Percentiles rank a stretch among this genome's conserved stretches.
Evolutionary conservation across 1,140 invertebrate species (phyloP).

Genomic region (Holotrichia oblita): DNA sequence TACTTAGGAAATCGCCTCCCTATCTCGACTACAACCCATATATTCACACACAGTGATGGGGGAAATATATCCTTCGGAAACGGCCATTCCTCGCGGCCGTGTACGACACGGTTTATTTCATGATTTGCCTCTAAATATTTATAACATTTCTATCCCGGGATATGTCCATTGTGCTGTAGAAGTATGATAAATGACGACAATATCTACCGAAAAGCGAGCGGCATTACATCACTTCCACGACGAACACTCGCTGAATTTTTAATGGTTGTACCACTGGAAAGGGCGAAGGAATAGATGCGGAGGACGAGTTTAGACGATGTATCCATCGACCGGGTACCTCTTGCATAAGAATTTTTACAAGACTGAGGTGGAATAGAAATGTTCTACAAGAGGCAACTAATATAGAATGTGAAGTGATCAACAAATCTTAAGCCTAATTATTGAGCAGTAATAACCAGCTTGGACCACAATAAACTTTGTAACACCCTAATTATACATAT

Average conservation of each 20-base stretch:
- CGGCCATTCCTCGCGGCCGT: slow-evolving; percentile 37
- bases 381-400: too few relatives aligned
- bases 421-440: too few relatives aligned
- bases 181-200: slow-evolving; percentile 49
- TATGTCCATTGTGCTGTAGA: slow-evolving; percentile 46
- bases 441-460: too few relatives aligned
- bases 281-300: neutral
- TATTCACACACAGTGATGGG: too few relatives aligned
- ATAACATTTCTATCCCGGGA: slow-evolving; percentile 49
- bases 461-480: too few relatives aligned
- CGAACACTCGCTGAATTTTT: slow-evolving; percentile 44
- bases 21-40: too few relatives aligned
- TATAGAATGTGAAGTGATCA: too few relatives aligned
- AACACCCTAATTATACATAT: too few relatives aligned
- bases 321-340: too few relatives aligned
- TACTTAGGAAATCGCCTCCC: too few relatives aligned
- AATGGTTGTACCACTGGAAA: slow-evolving; percentile 20
- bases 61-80: neutral
- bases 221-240: slow-evolving; percentile 39
- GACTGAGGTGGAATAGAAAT: too few relatives aligned
- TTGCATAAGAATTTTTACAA: too few relatives aligned
- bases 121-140: slow-evolving; percentile 52
- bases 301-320: neutral
- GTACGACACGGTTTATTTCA: slow-evolving; percentile 48
- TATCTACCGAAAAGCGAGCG: slow-evolving; percentile 45